Percentiles rank a stretch among this genome's conserved stretches.
phyloP scores from a whole-genome alignment of 2,797 vertebrate genomes.

The Gila robusta region DNA sequence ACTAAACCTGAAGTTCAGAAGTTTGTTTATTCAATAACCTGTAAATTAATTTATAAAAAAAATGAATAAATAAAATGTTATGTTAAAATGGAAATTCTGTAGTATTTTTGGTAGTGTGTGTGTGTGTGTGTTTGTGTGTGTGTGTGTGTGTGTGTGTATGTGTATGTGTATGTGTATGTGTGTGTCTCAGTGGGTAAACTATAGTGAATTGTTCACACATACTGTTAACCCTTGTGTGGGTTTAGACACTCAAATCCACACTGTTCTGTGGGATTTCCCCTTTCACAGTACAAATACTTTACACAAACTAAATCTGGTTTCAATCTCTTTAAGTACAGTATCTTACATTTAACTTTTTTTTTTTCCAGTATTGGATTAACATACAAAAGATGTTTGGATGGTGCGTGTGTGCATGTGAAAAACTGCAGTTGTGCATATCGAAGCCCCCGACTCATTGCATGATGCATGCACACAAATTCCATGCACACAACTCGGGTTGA shows the following conservation, averaged over 20 bases:
- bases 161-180: background rate
- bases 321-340: background rate
- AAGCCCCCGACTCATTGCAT: background rate
- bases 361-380: background rate
- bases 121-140: background rate
- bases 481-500: constrained; percentile 6
- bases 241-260: background rate
- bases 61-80: background rate
- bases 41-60: background rate
- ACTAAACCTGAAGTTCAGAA: background rate
- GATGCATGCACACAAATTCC: background rate
- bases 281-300: background rate
- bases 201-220: background rate
- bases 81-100: background rate
- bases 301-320: background rate
- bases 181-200: background rate
- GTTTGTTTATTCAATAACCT: background rate
- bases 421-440: background rate
- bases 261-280: constrained; percentile 14
- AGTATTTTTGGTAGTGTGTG: background rate
- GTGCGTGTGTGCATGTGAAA: background rate
- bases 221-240: constrained; percentile 13
- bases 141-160: background rate
- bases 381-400: background rate
- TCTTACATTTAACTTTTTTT: background rate